Conservation (phyloP, 2,113 vertebrate species). For the Struthio camelus region DNA sequence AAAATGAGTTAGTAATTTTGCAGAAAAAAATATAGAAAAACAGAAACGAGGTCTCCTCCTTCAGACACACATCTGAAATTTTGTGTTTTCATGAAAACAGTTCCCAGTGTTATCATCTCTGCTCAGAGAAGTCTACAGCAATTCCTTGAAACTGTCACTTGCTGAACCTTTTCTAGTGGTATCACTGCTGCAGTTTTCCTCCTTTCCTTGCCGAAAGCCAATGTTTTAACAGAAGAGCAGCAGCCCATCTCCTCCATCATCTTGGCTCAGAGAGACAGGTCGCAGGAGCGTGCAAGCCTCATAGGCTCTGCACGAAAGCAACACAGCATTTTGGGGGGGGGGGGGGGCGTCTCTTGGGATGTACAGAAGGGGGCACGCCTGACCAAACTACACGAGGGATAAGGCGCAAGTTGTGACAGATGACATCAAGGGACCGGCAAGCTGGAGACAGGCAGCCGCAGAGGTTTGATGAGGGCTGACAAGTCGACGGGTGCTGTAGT, state of each 20-base stretch:
- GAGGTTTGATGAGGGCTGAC: too few relatives aligned
- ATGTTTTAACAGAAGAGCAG: not conserved
- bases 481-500: too few relatives aligned
- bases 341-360: too few relatives aligned
- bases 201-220: not conserved
- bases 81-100: not conserved
- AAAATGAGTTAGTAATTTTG: not conserved
- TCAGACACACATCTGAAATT: not conserved
- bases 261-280: not conserved
- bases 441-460: too few relatives aligned
- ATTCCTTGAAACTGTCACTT: not conserved
- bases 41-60: not conserved
- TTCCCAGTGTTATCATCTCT: not conserved
- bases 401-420: too few relatives aligned
- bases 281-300: not conserved
- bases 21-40: not conserved
- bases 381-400: too few relatives aligned
- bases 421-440: too few relatives aligned
- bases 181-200: not conserved
- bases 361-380: too few relatives aligned
- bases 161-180: not conserved
- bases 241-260: not conserved
- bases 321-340: too few relatives aligned
- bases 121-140: not conserved
- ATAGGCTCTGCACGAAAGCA: too few relatives aligned